phyloP scores from a whole-genome alignment of 2,113 vertebrate species.

The Tragulus kanchil region DNA sequence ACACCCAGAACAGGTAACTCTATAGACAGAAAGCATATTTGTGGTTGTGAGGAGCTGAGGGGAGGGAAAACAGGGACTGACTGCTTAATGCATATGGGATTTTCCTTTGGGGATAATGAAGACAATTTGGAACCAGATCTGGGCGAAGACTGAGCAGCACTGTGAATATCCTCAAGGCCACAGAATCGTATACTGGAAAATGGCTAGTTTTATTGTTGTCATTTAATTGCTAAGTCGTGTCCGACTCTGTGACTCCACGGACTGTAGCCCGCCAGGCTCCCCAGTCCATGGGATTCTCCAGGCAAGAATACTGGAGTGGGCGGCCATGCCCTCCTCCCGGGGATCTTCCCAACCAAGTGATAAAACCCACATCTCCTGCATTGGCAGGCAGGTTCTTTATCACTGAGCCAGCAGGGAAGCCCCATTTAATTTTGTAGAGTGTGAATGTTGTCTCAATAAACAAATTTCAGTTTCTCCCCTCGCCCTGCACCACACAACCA shows the following conservation, averaged over 20 bases:
- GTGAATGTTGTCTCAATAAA: not conserved
- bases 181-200: not conserved
- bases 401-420: not conserved
- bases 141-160: too few species aligned
- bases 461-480: not conserved
- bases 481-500: not conserved
- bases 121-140: not conserved
- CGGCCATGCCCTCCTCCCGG: not conserved
- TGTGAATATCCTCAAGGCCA: not conserved
- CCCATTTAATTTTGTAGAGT: not conserved
- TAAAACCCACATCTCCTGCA: accelerated
- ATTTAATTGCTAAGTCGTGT: not conserved
- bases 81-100: not conserved
- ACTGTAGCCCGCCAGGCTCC: not conserved
- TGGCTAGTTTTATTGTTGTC: not conserved
- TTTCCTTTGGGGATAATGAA: not conserved
- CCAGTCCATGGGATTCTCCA: not conserved
- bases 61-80: accelerated
- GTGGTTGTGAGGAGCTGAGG: not conserved
- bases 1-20: not conserved
- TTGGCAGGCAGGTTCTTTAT: not conserved
- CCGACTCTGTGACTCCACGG: not conserved
- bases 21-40: not conserved
- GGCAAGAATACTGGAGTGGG: not conserved
- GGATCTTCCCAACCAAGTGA: not conserved